A percentile compares a stretch with the other conserved stretches of the same genome.
Evolutionary conservation across 2,888 invertebrate genomes (phyloP).

Genomic region (Scaptomyza polygonia): DNA sequence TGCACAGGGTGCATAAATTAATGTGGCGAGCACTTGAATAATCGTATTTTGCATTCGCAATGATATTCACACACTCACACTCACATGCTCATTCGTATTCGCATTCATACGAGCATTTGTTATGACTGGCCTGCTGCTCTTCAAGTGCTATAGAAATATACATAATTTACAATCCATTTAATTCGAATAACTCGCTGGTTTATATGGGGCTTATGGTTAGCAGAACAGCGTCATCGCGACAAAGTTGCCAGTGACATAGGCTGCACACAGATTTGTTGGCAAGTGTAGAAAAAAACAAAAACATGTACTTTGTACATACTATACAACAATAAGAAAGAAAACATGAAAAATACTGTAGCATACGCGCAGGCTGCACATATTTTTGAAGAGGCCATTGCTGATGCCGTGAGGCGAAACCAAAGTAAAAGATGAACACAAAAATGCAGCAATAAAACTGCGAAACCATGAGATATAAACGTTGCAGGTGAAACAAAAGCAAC

Average conservation of each 20-base stretch:
- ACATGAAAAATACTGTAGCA: slow-evolving; percentile 57
- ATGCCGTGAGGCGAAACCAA: slow-evolving; percentile 15
- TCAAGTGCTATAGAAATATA: slow-evolving; percentile 44
- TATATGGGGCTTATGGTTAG: slow-evolving; percentile 12
- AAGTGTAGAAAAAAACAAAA: slow-evolving; percentile 30
- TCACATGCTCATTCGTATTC: slow-evolving; percentile 13
- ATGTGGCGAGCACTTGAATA: slow-evolving; percentile 36
- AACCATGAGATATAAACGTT: slow-evolving; percentile 50
- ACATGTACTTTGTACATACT: not conserved
- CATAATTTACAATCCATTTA: slow-evolving; percentile 70
- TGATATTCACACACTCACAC: slow-evolving; percentile 15
- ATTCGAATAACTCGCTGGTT: slow-evolving; percentile 58
- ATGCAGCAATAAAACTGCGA: slow-evolving; percentile 54
- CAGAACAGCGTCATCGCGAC: slow-evolving; percentile 34
- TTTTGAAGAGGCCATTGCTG: slow-evolving; percentile 16
- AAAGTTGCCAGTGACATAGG: slow-evolving; percentile 28
- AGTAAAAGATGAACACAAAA: slow-evolving; percentile 35
- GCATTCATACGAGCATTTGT: slow-evolving; percentile 29
- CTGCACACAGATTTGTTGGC: slow-evolving; percentile 48
- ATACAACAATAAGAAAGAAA: slow-evolving; percentile 12
- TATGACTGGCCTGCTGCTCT: slow-evolving; percentile 33
- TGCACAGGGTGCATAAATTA: slow-evolving; percentile 25
- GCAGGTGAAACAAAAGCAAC: slow-evolving; percentile 20
- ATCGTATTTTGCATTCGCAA: slow-evolving; percentile 10
- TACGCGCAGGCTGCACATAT: slow-evolving; percentile 55